phyloP scores from a whole-genome alignment of 2,888 invertebrate species.

The Brachyptera risi region DNA sequence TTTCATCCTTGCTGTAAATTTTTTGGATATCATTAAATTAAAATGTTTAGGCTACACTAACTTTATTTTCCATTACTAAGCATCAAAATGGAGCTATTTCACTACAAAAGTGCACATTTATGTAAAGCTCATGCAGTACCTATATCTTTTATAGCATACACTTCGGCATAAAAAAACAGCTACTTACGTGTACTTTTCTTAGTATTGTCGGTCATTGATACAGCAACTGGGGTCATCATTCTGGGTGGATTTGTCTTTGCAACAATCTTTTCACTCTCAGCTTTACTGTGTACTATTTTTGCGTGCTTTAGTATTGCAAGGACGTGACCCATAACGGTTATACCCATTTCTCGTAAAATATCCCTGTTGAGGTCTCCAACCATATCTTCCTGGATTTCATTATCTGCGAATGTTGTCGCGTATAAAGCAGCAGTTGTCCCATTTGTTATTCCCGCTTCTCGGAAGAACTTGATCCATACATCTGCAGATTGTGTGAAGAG shows the following conservation, averaged over 20 bases:
- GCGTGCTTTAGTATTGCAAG: conserved; percentile 62
- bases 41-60: too few relatives aligned
- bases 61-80: too few relatives aligned
- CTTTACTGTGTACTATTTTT: conserved; percentile 52
- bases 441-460: conserved; percentile 70
- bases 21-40: too few relatives aligned
- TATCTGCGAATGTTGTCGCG: conserved; percentile 80
- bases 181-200: too few relatives aligned
- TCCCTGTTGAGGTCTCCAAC: conserved; percentile 81
- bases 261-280: neutral
- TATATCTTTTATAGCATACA: too few relatives aligned
- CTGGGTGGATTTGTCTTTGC: neutral
- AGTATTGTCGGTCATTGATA: too few relatives aligned
- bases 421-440: conserved; percentile 54
- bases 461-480: conserved; percentile 74
- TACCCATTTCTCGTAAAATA: conserved; percentile 84
- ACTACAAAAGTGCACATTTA: too few relatives aligned
- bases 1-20: too few relatives aligned
- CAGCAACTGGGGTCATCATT: neutral
- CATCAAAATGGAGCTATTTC: too few relatives aligned
- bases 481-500: too few relatives aligned
- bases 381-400: conserved; percentile 84
- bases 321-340: conserved; percentile 62
- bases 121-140: too few relatives aligned
- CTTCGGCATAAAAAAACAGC: too few relatives aligned